Base-by-base conservation (phyloP, 2,113 vertebrate genomes). In the Macrotus californicus region DNA sequence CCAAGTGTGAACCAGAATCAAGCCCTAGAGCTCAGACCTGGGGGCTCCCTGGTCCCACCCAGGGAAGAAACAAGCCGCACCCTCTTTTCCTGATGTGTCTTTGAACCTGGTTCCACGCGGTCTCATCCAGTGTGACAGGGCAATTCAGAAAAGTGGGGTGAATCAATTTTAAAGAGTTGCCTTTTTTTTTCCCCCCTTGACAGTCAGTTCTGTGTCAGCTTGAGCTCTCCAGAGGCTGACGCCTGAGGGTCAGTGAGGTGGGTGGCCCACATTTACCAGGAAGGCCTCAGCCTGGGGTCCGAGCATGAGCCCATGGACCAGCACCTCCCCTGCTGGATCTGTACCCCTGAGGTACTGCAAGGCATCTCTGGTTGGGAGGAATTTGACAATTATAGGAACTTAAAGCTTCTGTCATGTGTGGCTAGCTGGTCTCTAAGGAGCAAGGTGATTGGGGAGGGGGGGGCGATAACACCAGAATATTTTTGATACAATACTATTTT, bases 161-260 rank as follows among this genome's bases (percentile, higher is more conserved):
- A 34, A 70, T 75, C 18, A 13, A 67, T 93, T 88, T 54, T 61
- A 15, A 79, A 54, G 41, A 52, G 52, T 41, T 77, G 24, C 14
- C 67, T 46, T 39, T 11, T 87, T 46, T 39, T 11, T 87, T 64
- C 19, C 2, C 41, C 26, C 21, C 50, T 39, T 2, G 8, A 26
- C 43, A 77, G 34, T n/a, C 48, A 4, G 19, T 48, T 86, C 89
- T 94, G 56, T 87, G 22, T 67, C 64, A 31, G 54, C 22, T 10
- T 19, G 61, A 18, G n/a, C 19, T 36, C 48, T 36, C 6, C 80
- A 41, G 59, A 80, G 31, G n/a, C n/a, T 39, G 34, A 5, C 1
- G 4, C 24, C 39, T 0, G 3, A 85, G 34, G n/a, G 5, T 26
- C 0, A 21, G 1, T 1, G 39, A 12, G 36, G 29, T 13, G 5